phyloP scores from a whole-genome alignment of 2,888 invertebrate genomes.

The Sclerodermus sp. region DNA sequence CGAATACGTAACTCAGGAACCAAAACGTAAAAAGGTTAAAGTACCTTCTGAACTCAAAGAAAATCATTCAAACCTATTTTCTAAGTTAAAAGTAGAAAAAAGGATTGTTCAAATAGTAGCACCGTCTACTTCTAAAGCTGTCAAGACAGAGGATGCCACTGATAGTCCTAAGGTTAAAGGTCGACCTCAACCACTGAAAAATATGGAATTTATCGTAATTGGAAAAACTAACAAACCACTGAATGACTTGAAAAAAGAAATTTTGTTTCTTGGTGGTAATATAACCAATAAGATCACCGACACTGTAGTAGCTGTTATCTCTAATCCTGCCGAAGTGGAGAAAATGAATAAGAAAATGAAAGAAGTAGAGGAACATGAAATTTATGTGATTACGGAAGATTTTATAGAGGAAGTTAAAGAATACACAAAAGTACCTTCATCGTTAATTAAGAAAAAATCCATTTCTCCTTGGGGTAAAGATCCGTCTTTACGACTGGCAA shows the following conservation, averaged over 20 bases:
- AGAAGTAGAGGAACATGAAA: slow-evolving; percentile 67
- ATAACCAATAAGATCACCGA: slow-evolving; percentile 67
- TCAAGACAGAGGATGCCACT: slow-evolving; percentile 62
- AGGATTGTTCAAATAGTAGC: slow-evolving; percentile 63
- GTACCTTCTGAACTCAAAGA: slow-evolving; percentile 68
- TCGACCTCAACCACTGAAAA: slow-evolving; percentile 71
- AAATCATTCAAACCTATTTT: slow-evolving; percentile 60
- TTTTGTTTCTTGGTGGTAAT: slow-evolving; percentile 77
- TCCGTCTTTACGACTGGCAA: slow-evolving; percentile 60
- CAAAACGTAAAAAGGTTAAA: slow-evolving; percentile 70
- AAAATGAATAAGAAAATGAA: slow-evolving; percentile 68
- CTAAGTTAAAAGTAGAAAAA: slow-evolving; percentile 62
- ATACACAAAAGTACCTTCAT: slow-evolving; percentile 66
- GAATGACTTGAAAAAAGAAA: slow-evolving; percentile 68
- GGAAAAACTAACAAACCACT: slow-evolving; percentile 64
- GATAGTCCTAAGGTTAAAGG: slow-evolving; percentile 67
- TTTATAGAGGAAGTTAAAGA: slow-evolving; percentile 71
- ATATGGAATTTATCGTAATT: slow-evolving; percentile 75
- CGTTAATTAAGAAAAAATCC: slow-evolving; percentile 70
- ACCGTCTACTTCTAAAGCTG: slow-evolving; percentile 55
- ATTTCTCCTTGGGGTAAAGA: slow-evolving; percentile 85
- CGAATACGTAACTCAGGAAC: slow-evolving; percentile 69
- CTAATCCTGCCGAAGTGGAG: slow-evolving; percentile 69
- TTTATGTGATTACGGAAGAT: slow-evolving; percentile 80
- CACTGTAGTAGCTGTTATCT: slow-evolving; percentile 74